A percentile compares a stretch with the other conserved stretches of the same genome.
These are phyloP conservation scores for Leucania comma DNA, from an alignment of 2,888 invertebrate genomes.

Conservation along the genomic window DNA sequence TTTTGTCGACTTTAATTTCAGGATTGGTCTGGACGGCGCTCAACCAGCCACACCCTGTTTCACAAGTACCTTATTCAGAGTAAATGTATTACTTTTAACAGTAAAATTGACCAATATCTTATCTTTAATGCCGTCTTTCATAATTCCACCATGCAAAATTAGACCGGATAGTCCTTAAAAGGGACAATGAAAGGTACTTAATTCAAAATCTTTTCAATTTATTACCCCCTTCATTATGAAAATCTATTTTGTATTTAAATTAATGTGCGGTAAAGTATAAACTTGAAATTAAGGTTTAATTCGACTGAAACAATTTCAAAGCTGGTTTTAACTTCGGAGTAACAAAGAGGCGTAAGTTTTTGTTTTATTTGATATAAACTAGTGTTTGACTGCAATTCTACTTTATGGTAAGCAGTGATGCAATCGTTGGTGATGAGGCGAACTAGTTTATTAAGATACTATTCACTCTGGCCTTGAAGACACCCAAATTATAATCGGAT, in stretches of 20 bases:
- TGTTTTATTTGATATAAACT: no score
- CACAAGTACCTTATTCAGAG: constrained; percentile 3
- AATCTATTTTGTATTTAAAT: constrained; percentile 55
- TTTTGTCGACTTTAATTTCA: constrained; percentile 20
- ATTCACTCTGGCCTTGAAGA: no score
- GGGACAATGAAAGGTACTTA: constrained; percentile 13
- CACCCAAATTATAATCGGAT: no score
- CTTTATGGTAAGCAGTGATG: no score
- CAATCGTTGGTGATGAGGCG: no score
- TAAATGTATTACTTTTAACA: constrained; percentile 13
- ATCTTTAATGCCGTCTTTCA: constrained; percentile 40
- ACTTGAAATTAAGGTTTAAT: constrained; percentile 34
- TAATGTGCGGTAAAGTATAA: constrained; percentile 25
- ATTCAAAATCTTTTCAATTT: constrained; percentile 51
- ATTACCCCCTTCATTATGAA: constrained; percentile 46
- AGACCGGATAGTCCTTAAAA: constrained; percentile 22
- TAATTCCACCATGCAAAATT: constrained; percentile 31
- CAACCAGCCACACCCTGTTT: background rate
- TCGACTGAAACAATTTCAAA: constrained; percentile 24
- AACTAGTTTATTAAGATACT: no score
- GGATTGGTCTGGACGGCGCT: background rate
- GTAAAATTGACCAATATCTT: constrained; percentile 45
- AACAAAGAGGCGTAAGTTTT: background rate
- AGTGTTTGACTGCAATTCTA: no score
- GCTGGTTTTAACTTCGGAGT: constrained; percentile 10